These are phyloP conservation scores for Linurgus olivaceus DNA, from an alignment of 2,797 vertebrate genomes.

Conservation along the genomic window DNA sequence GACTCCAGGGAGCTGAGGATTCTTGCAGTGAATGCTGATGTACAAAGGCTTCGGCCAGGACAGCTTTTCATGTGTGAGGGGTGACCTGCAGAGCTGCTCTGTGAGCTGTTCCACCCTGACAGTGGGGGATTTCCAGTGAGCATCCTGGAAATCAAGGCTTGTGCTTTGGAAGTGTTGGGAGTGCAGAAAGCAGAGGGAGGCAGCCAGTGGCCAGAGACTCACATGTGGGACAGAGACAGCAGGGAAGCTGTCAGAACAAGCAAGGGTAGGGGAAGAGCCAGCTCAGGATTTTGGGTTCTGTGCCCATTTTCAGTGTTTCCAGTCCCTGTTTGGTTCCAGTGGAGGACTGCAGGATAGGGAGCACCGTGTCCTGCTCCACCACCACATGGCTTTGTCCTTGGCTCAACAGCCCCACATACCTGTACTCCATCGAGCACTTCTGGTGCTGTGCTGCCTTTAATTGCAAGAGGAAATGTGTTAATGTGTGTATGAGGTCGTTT, in stretches of 20 bases:
- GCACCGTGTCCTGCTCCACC: not conserved
- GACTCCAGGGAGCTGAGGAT: not conserved
- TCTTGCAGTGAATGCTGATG: not conserved
- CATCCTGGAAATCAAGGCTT: not conserved
- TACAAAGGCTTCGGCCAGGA: not conserved
- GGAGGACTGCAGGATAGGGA: not conserved
- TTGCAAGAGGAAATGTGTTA: not conserved
- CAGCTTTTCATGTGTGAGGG: not conserved
- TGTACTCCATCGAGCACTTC: not conserved
- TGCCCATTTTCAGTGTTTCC: not conserved
- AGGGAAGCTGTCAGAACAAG: not conserved
- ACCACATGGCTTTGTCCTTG: not conserved
- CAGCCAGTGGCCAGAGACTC: not conserved
- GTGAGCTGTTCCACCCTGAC: not conserved
- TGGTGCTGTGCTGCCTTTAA: not conserved
- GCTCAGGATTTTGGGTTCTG: not conserved
- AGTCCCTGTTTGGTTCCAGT: not conserved
- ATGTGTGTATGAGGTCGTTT: not conserved
- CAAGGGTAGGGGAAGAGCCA: not conserved
- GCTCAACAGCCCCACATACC: not conserved
- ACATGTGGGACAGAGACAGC: rapidly evolving
- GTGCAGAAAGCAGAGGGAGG: not conserved
- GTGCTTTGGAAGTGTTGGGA: not conserved
- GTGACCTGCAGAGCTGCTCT: not conserved
- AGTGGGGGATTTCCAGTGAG: not conserved